Evolutionary conservation across 2,888 invertebrate species (phyloP).

Genomic region (Parascotia fuliginaria): DNA sequence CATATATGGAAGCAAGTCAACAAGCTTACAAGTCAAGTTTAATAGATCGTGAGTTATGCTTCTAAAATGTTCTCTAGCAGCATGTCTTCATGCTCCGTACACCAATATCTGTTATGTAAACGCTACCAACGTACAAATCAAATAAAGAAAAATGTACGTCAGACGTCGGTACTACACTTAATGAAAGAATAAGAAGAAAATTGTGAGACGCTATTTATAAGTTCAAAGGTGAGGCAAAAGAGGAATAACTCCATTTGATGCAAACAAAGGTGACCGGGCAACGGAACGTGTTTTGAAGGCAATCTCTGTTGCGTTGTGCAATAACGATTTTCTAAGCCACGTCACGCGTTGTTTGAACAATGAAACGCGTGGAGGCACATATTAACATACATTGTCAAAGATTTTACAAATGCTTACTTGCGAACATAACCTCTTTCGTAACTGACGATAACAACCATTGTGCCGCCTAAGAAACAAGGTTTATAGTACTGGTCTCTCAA

Average conservation of each 20-base stretch:
- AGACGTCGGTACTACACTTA: conserved; percentile 5
- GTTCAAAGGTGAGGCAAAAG: conserved; percentile 56
- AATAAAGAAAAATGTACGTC: conserved; percentile 15
- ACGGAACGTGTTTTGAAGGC: conserved; percentile 58
- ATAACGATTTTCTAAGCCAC: conserved; percentile 65
- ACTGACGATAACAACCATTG: not conserved
- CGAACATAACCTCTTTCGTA: not conserved
- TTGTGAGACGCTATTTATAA: conserved; percentile 27
- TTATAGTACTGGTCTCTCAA: not conserved
- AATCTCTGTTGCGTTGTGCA: conserved; percentile 62
- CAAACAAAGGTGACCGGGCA: conserved; percentile 53
- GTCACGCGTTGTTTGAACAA: conserved; percentile 53
- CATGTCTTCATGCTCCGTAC: not conserved
- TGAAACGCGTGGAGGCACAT: conserved; percentile 45
- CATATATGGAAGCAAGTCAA: conserved; percentile 8
- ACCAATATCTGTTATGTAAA: conserved; percentile 20
- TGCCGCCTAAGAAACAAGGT: not conserved
- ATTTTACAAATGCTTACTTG: conserved; percentile 15
- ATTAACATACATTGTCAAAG: conserved; percentile 38
- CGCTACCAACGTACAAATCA: conserved; percentile 21
- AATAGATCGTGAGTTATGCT: conserved; percentile 7
- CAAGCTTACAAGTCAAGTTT: conserved; percentile 2
- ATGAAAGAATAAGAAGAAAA: conserved; percentile 22
- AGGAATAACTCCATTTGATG: conserved; percentile 53
- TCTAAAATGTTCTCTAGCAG: not conserved